A percentile compares a stretch with the other conserved stretches of the same genome.
Evolutionary conservation across 2,113 vertebrate genomes (phyloP).

Genomic region (Nibea albiflora): DNA sequence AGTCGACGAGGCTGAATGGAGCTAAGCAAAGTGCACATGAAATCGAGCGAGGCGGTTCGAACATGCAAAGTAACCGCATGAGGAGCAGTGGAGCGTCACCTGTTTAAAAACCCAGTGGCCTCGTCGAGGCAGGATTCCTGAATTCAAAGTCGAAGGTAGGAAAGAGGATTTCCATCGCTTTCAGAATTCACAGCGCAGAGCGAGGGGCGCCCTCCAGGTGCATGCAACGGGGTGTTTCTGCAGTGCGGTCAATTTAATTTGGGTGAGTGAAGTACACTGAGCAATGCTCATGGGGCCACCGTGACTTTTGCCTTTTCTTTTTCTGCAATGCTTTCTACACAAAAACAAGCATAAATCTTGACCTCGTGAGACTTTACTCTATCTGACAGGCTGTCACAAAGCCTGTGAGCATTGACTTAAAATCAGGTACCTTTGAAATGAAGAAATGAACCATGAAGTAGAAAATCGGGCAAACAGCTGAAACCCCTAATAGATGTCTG

Average conservation of each 20-base stretch:
- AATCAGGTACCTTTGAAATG: conserved; percentile 50
- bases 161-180: conserved; percentile 2
- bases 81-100: conserved; percentile 14
- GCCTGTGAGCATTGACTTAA: neutral
- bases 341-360: conserved; percentile 21
- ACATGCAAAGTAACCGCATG: conserved; percentile 2
- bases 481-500: conserved; percentile 33
- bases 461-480: conserved; percentile 39
- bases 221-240: neutral
- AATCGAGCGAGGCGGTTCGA: conserved; percentile 29
- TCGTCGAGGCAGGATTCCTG: neutral
- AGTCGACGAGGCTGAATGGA: conserved; percentile 28
- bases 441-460: conserved; percentile 63
- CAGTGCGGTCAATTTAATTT: conserved; percentile 6
- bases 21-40: conserved; percentile 22
- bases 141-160: neutral
- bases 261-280: neutral
- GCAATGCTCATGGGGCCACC: neutral
- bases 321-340: conserved; percentile 14
- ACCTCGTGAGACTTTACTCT: conserved; percentile 9
- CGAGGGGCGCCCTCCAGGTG: neutral
- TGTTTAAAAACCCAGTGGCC: neutral
- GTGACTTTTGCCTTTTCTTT: neutral
- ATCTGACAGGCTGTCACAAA: conserved; percentile 33
- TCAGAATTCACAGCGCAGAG: neutral